Percentiles rank a stretch among this genome's conserved stretches.
Evolutionary conservation across 2,113 vertebrate genomes (phyloP).

Genomic region (Megalops atlanticus): DNA sequence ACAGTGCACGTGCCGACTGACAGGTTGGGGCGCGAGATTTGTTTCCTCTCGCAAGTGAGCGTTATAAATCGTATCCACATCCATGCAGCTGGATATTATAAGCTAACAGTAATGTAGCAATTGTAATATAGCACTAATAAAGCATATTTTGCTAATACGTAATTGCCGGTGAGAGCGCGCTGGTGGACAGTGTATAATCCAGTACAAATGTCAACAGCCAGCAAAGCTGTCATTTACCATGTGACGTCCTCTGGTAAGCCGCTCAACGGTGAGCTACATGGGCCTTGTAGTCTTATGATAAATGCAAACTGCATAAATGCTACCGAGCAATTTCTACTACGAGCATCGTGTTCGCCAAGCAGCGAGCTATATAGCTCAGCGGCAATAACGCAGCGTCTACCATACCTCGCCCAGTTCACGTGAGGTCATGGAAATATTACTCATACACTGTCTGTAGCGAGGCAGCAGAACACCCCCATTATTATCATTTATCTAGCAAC

Average conservation of each 20-base stretch:
- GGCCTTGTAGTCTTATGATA: neutral
- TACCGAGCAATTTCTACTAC: neutral
- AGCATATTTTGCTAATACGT: too few species aligned
- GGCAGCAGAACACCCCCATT: too few species aligned
- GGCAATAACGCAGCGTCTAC: neutral
- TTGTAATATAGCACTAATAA: too few species aligned
- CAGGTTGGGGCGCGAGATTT: neutral
- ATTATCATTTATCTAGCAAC: neutral
- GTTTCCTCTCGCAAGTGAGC: neutral
- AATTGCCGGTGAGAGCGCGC: too few species aligned
- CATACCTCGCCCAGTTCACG: constrained; percentile 23
- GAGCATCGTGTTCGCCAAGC: neutral
- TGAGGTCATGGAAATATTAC: constrained; percentile 4
- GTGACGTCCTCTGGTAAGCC: neutral
- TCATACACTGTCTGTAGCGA: neutral
- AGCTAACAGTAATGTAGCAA: too few species aligned
- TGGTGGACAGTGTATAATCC: too few species aligned
- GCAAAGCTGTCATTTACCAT: neutral
- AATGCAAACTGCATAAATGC: neutral
- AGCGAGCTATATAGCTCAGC: neutral
- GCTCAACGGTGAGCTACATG: neutral
- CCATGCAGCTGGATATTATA: too few species aligned
- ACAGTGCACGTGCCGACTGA: neutral
- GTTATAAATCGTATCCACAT: too few species aligned
- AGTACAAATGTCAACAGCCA: neutral